Base-by-base conservation (phyloP, 2,888 invertebrate species). In the Fissipunctia ypsillon region DNA sequence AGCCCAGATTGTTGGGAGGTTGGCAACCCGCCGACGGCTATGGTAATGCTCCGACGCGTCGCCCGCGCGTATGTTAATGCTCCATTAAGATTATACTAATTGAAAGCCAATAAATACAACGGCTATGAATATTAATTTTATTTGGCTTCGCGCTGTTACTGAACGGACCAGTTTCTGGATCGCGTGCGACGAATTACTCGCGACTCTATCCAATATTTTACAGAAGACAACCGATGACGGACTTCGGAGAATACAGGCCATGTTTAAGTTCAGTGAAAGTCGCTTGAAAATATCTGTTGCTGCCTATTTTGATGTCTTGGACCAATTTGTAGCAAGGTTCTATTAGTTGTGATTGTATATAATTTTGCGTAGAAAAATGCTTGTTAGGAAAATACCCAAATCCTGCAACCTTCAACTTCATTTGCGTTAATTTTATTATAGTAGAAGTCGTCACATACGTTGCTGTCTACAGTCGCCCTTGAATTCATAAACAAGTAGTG, bases 71-170 rank as follows among this genome's bases (percentile, higher is more conserved):
- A 95, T 95, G 95, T 94, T 95, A 96, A 96, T 95, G 94, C 95
- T 94, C 96, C 95, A 96, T 96, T 95, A 96, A 95, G 96, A 96
- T 96, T 95, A 96, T 93, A 95, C 96, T 96, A 96, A 96, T 96
- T 96, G 96, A 96, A 96, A 95, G 96, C 95, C 96, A 96, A 96
- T 96, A 96, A 96, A 96, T 96, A 96, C 95, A 95, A 95, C 95
- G 91, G 94, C 96, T 95, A 96, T 96, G 96, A 96, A 95, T 96
- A 95, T 95, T 95, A 95, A 96, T 95, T 95, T 95, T 95, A 95
- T 96, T 95, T 95, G 93, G 91, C 90, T 95, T 93, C 90, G 91
- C 86, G 88, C 90, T 89, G 89, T 91, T 91, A 90, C 87, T 87
- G 89, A 68, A 70, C 69, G 86, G 90, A 90, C 90, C 89, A 85